A percentile compares a stretch with the other conserved stretches of the same genome.
Conservation (phyloP, 2,888 invertebrate genomes). For the Napeogenes sylphis region DNA sequence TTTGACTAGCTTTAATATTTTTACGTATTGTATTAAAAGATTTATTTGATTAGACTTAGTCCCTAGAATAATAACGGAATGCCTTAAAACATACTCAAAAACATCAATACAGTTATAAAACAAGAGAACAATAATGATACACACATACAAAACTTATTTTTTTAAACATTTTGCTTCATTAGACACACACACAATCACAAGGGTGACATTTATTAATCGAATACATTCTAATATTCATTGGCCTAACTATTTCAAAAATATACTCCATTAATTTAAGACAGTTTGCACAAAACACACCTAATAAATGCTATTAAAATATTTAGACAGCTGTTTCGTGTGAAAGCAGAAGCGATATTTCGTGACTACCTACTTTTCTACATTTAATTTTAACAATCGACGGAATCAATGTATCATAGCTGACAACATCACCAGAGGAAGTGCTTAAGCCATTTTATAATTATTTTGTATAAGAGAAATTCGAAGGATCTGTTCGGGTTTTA, state of each 20-base stretch:
- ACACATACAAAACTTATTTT: slow-evolving; percentile 8
- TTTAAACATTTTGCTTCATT: slow-evolving; percentile 24
- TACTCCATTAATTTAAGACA: slow-evolving; percentile 47
- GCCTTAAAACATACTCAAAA: not conserved
- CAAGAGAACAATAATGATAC: slow-evolving; percentile 2
- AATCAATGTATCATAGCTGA: slow-evolving; percentile 33
- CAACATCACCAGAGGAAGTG: slow-evolving; percentile 18
- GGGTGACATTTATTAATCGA: slow-evolving; percentile 28
- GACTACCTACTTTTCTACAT: slow-evolving; percentile 29
- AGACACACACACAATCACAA: slow-evolving; percentile 23
- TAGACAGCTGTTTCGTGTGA: slow-evolving; percentile 38
- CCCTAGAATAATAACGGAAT: not conserved
- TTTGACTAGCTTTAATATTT: not conserved
- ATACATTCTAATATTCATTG: slow-evolving; percentile 54
- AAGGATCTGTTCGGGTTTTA: slow-evolving; percentile 24
- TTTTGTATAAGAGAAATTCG: slow-evolving; percentile 25
- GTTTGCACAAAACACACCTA: slow-evolving; percentile 48
- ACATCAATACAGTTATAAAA: slow-evolving; percentile 5
- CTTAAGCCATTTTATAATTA: slow-evolving; percentile 18
- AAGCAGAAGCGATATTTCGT: slow-evolving; percentile 36
- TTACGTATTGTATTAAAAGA: not conserved
- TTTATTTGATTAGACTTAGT: slow-evolving; percentile 3
- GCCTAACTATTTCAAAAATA: slow-evolving; percentile 60
- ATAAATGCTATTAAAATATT: slow-evolving; percentile 41
- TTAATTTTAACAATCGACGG: slow-evolving; percentile 37